Percentiles rank a stretch among this genome's conserved stretches.
Evolutionary conservation across 2,888 invertebrate species (phyloP).

Genomic region (Labia minor): DNA sequence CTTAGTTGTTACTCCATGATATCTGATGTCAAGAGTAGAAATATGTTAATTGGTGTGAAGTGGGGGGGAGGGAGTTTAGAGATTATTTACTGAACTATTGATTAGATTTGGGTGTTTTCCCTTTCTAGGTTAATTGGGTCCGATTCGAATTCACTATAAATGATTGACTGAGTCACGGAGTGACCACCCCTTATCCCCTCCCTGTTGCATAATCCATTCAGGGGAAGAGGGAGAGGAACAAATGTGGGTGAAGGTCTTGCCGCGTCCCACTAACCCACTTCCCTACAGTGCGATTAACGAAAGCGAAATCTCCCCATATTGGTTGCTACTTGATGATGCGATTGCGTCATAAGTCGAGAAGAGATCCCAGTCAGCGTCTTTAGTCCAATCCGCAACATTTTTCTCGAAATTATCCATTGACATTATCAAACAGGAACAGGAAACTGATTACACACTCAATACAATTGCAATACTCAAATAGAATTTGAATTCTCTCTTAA

Average conservation of each 20-base stretch:
- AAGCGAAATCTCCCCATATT: neutral
- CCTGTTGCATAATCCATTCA: neutral
- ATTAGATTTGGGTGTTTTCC: neutral
- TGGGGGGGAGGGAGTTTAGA: no score
- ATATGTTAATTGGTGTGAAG: no score
- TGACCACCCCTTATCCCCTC: neutral
- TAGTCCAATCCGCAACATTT: no score
- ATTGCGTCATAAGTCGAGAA: neutral
- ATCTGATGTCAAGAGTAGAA: no score
- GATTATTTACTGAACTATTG: neutral
- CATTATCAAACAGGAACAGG: neutral
- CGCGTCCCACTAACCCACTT: constrained; percentile 2
- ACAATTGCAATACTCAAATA: no score
- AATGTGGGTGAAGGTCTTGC: neutral
- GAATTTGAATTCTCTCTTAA: no score
- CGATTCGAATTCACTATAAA: neutral
- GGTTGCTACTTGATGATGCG: neutral
- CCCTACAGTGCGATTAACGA: neutral
- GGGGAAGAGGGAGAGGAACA: neutral
- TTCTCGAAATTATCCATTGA: neutral
- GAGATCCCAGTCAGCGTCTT: no score
- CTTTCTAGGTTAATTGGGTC: neutral
- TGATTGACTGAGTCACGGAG: neutral
- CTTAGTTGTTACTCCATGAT: no score
- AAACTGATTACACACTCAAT: constrained; percentile 17